Percentiles rank a stretch among this genome's conserved stretches.
These are phyloP conservation scores for Progne subis DNA, from an alignment of 2,113 vertebrate species.

Conservation along the genomic window DNA sequence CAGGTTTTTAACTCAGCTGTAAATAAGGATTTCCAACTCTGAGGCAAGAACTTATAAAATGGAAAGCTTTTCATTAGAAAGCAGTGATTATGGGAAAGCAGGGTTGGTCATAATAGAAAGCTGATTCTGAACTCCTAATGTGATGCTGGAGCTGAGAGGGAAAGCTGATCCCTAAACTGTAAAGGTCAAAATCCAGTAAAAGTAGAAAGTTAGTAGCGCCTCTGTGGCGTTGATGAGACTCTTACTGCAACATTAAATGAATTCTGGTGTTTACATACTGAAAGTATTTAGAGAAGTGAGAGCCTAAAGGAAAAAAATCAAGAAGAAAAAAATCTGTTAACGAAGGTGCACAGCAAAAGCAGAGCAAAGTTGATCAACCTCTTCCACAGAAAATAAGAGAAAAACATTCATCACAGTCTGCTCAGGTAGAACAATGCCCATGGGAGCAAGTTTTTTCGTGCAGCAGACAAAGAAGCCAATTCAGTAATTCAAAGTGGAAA, in stretches of 20 bases:
- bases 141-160: background rate
- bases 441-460: background rate
- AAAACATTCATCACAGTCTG: background rate
- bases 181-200: background rate
- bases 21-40: conserved; percentile 29
- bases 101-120: background rate
- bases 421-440: conserved; percentile 10
- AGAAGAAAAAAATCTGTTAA: background rate
- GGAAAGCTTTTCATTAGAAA: conserved; percentile 6
- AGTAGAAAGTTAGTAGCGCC: background rate
- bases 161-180: background rate
- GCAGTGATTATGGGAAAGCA: background rate
- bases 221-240: background rate
- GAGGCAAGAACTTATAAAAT: conserved; percentile 9
- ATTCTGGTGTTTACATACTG: background rate
- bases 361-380: background rate
- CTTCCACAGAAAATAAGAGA: background rate
- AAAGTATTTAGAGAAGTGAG: background rate
- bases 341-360: background rate
- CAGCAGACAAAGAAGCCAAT: conserved; percentile 51
- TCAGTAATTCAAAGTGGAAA: conserved; percentile 42
- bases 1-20: conserved; percentile 15
- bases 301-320: background rate
- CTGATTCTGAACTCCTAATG: background rate
- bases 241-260: background rate